phyloP scores from a whole-genome alignment of 2,113 vertebrate species.

The Ariopsis seemanni region DNA sequence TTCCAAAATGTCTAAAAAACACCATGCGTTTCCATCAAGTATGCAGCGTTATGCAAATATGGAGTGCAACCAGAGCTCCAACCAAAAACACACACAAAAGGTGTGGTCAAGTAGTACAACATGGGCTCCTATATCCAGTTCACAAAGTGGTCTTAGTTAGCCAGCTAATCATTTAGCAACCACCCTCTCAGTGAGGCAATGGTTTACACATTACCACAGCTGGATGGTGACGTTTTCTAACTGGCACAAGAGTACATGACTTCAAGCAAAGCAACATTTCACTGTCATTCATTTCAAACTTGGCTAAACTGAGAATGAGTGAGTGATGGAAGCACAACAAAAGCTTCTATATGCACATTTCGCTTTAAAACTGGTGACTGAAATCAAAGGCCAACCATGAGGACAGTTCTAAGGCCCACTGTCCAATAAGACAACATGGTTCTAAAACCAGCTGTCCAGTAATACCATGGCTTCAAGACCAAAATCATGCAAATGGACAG shows the following conservation, averaged over 20 bases:
- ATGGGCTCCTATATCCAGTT: background rate
- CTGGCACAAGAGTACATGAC: background rate
- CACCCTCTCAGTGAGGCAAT: background rate
- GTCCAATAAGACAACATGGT: background rate
- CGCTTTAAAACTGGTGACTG: background rate
- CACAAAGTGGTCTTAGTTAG: background rate
- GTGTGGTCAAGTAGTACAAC: background rate
- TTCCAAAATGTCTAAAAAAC: background rate
- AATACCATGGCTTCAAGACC: background rate
- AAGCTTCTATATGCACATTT: too few relatives aligned
- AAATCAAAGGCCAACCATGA: background rate
- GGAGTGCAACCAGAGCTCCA: background rate
- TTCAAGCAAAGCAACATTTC: background rate
- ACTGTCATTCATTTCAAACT: background rate
- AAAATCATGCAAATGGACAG: too few relatives aligned
- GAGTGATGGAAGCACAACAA: too few relatives aligned
- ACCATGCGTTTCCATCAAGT: background rate
- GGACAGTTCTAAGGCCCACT: too few relatives aligned
- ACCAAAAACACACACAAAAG: background rate
- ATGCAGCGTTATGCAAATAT: background rate
- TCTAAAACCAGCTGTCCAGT: background rate
- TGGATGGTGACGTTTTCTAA: background rate
- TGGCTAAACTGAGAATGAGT: too few relatives aligned
- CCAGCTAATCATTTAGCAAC: background rate
- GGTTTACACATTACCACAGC: background rate